A percentile compares a stretch with the other conserved stretches of the same genome.
These are phyloP conservation scores for Enhydra lutris DNA, from an alignment of 2,113 vertebrate species.

Conservation along the genomic window DNA sequence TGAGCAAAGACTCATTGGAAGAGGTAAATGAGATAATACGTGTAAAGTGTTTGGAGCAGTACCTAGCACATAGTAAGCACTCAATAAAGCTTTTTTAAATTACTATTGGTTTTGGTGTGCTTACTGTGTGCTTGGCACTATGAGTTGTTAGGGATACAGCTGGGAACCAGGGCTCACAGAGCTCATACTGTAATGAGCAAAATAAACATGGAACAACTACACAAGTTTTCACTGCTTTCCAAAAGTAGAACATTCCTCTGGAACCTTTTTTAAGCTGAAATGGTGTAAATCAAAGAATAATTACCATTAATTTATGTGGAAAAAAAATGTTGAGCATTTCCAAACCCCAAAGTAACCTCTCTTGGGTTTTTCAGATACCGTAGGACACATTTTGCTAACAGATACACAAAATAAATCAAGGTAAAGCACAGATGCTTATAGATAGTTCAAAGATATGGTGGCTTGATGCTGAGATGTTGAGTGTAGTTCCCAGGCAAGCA, in stretches of 20 bases:
- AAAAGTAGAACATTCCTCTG: neutral
- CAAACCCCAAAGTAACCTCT: neutral
- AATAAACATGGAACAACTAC: neutral
- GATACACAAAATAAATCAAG: neutral
- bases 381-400: neutral
- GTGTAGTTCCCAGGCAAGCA: neutral
- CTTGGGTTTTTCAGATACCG: neutral
- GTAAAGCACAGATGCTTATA: neutral
- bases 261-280: neutral
- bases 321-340: neutral
- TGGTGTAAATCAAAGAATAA: neutral
- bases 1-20: neutral
- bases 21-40: neutral
- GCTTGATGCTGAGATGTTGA: neutral
- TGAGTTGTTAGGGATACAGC: neutral
- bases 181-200: neutral
- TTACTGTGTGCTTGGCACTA: neutral
- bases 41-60: neutral
- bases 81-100: neutral
- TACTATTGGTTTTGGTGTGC: neutral
- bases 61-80: neutral
- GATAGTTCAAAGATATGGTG: neutral
- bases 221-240: neutral
- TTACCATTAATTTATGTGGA: neutral
- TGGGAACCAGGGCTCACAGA: neutral